These are phyloP conservation scores for Cranoglanis bouderius DNA, from an alignment of 2,113 vertebrate species.

Conservation along the genomic window DNA sequence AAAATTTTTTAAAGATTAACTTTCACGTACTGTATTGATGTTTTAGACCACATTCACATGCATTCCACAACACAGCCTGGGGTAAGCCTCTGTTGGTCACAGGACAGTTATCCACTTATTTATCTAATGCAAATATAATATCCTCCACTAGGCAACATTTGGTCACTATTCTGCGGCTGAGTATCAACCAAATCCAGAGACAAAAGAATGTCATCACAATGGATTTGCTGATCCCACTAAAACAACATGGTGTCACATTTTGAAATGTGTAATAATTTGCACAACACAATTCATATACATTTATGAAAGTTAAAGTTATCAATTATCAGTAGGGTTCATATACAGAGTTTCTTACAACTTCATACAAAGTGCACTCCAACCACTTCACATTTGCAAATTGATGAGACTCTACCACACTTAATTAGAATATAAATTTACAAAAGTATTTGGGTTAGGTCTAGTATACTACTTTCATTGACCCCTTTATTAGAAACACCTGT, in stretches of 20 bases:
- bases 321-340: not conserved
- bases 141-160: not conserved
- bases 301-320: not conserved
- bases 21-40: slow-evolving; percentile 21
- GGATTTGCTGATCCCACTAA: not conserved
- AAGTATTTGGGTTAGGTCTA: not conserved
- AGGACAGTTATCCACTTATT: not conserved
- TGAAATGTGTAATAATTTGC: not conserved
- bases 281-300: not conserved
- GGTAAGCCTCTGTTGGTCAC: not conserved
- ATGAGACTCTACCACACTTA: not conserved
- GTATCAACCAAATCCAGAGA: not conserved
- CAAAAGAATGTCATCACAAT: not conserved
- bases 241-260: not conserved
- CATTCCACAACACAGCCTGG: not conserved
- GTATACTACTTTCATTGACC: not conserved
- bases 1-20: not conserved
- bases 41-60: slow-evolving; percentile 8
- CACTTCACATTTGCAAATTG: not conserved
- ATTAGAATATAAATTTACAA: not conserved
- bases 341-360: not conserved
- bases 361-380: not conserved
- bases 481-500: not conserved
- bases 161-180: not conserved
- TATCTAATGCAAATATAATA: not conserved